phyloP scores from a whole-genome alignment of 2,888 invertebrate genomes.

The Lochmaea crataegi region DNA sequence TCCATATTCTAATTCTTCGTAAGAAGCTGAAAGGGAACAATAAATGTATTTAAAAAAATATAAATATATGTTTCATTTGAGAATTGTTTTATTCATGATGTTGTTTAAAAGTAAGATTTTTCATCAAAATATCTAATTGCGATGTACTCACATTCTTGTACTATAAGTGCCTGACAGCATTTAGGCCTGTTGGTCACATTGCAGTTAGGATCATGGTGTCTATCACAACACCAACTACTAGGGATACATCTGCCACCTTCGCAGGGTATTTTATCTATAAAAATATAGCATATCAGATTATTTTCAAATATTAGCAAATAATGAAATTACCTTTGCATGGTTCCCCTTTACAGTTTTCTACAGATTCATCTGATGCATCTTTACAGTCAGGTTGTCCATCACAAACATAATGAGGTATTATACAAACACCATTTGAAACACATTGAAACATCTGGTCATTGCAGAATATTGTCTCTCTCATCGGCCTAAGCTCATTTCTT shows the following conservation, averaged over 20 bases:
- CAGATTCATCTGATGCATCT: slow-evolving; percentile 67
- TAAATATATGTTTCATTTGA: no score
- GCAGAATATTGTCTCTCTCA: slow-evolving; percentile 55
- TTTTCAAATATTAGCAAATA: not conserved
- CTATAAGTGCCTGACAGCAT: slow-evolving; percentile 62
- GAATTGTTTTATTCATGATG: no score
- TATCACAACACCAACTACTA: slow-evolving; percentile 68
- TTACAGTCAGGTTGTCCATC: slow-evolving; percentile 68
- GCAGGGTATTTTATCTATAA: slow-evolving; percentile 64
- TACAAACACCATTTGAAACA: slow-evolving; percentile 62
- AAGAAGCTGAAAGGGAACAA: slow-evolving; percentile 54
- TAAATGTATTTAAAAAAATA: not conserved
- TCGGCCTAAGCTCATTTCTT: slow-evolving; percentile 45
- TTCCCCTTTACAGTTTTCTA: slow-evolving; percentile 61
- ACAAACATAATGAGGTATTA: slow-evolving; percentile 67
- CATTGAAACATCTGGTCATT: slow-evolving; percentile 62
- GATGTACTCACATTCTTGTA: slow-evolving; percentile 59
- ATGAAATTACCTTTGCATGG: slow-evolving; percentile 63
- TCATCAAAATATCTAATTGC: not conserved
- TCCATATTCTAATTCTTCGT: slow-evolving; percentile 59
- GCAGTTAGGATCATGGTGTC: slow-evolving; percentile 64
- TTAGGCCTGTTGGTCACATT: slow-evolving; percentile 63
- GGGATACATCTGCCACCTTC: slow-evolving; percentile 69
- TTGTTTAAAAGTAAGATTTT: not conserved
- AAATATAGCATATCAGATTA: not conserved